These are phyloP conservation scores for Chascanopsetta lugubris DNA, from an alignment of 2,113 vertebrate species.

Conservation along the genomic window DNA sequence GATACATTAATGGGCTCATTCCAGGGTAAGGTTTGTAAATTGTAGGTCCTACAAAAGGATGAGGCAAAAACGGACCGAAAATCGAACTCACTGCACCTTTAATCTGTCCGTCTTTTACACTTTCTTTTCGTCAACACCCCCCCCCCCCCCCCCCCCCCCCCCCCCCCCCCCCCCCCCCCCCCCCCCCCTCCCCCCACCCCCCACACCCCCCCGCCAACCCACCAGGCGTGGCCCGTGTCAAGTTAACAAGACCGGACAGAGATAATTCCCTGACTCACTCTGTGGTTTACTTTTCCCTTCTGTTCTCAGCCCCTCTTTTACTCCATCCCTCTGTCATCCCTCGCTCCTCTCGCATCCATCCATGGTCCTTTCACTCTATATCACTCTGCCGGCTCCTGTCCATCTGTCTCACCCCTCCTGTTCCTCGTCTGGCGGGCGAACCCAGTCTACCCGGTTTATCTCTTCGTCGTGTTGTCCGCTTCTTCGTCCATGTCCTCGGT, in stretches of 20 bases:
- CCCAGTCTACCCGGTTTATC: slow-evolving; percentile 41
- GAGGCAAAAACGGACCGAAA: no score
- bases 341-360: slow-evolving; percentile 49
- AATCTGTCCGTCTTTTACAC: slow-evolving; percentile 16
- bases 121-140: slow-evolving; percentile 16
- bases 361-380: slow-evolving; percentile 47
- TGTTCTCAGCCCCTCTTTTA: slow-evolving; percentile 37
- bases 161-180: slow-evolving; percentile 23
- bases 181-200: slow-evolving; percentile 13
- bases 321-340: slow-evolving; percentile 55
- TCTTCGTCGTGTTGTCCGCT: slow-evolving; percentile 37
- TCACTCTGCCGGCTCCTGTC: slow-evolving; percentile 41
- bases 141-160: slow-evolving; percentile 12
- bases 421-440: slow-evolving; percentile 32
- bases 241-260: slow-evolving; percentile 66
- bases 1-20: no score
- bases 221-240: slow-evolving; percentile 67
- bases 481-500: slow-evolving; percentile 15
- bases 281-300: slow-evolving; percentile 66
- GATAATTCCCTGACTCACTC: slow-evolving; percentile 74
- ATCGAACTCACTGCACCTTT: background rate
- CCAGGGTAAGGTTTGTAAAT: no score
- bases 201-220: background rate
- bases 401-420: slow-evolving; percentile 41
- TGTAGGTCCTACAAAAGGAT: no score